These are phyloP conservation scores for Calyptommatus sinebrachiatus DNA, from an alignment of 2,113 vertebrate species.

Conservation along the genomic window DNA sequence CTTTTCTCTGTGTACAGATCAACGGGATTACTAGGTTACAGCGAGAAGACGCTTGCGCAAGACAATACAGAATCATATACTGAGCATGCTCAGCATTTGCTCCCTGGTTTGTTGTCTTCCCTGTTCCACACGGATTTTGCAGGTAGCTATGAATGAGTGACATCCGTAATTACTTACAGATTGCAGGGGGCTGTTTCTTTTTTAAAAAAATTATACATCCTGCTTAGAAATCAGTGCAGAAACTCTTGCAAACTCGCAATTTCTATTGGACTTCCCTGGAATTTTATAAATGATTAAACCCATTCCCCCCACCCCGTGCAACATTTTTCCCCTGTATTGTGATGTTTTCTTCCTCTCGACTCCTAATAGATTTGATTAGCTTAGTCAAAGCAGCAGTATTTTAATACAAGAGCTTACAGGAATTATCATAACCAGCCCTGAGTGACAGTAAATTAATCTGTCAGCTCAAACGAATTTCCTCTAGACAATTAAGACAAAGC, in stretches of 20 bases:
- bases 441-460: conserved; percentile 33
- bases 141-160: no score
- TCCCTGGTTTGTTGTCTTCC: no score
- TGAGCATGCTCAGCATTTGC: no score
- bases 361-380: conserved; percentile 21
- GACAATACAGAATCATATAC: no score
- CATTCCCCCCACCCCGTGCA: neutral
- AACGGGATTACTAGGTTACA: no score
- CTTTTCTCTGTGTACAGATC: no score
- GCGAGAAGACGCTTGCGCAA: no score
- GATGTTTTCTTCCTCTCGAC: rapidly evolving
- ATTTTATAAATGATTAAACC: neutral
- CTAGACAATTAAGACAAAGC: conserved; percentile 29
- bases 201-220: neutral
- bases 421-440: neutral
- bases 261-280: neutral
- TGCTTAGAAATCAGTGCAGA: neutral
- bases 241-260: neutral
- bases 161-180: no score
- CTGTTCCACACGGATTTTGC: no score
- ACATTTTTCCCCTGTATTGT: neutral
- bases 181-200: no score
- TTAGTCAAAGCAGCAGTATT: neutral
- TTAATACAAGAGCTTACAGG: neutral
- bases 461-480: conserved; percentile 6